These are phyloP conservation scores for Gastracanthus pulcherrimus DNA, from an alignment of 2,888 invertebrate genomes.

Conservation along the genomic window DNA sequence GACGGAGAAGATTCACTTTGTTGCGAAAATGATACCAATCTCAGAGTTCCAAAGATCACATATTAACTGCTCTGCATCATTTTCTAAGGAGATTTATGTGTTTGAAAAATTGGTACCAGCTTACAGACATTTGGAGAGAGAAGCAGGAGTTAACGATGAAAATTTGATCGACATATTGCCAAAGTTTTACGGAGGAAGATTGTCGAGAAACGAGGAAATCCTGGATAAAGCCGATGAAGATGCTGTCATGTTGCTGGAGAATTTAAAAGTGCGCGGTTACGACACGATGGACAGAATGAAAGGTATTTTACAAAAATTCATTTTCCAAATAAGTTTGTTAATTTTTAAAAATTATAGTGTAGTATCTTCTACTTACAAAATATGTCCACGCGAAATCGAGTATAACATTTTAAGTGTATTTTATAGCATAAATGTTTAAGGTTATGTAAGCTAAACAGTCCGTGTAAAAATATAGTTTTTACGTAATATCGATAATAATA, in stretches of 20 bases:
- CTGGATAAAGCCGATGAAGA: slow-evolving; percentile 78
- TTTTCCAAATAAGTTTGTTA: too few species aligned
- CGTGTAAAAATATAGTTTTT: too few species aligned
- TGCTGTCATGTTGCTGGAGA: slow-evolving; percentile 81
- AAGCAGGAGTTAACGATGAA: not conserved
- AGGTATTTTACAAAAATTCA: slow-evolving; percentile 68
- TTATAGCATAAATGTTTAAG: too few species aligned
- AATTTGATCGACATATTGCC: slow-evolving; percentile 78
- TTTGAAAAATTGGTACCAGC: slow-evolving; percentile 79
- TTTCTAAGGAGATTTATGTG: slow-evolving; percentile 80
- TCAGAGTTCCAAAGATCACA: slow-evolving; percentile 78
- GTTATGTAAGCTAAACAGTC: too few species aligned
- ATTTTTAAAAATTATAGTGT: too few species aligned
- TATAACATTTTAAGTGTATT: too few species aligned
- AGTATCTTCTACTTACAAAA: too few species aligned
- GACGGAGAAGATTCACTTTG: slow-evolving; percentile 76
- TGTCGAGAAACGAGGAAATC: slow-evolving; percentile 73
- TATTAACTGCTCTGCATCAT: slow-evolving; percentile 72
- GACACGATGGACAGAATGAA: slow-evolving; percentile 78
- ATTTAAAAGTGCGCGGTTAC: slow-evolving; percentile 79
- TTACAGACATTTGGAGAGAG: slow-evolving; percentile 77
- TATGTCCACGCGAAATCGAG: too few species aligned
- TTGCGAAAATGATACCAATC: slow-evolving; percentile 81
- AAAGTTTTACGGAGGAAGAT: slow-evolving; percentile 80
- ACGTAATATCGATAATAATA: too few species aligned